Percentiles rank a stretch among this genome's conserved stretches.
These are phyloP conservation scores for Pyrocephalus nanus DNA, from an alignment of 2,797 vertebrate genomes.

Conservation along the genomic window DNA sequence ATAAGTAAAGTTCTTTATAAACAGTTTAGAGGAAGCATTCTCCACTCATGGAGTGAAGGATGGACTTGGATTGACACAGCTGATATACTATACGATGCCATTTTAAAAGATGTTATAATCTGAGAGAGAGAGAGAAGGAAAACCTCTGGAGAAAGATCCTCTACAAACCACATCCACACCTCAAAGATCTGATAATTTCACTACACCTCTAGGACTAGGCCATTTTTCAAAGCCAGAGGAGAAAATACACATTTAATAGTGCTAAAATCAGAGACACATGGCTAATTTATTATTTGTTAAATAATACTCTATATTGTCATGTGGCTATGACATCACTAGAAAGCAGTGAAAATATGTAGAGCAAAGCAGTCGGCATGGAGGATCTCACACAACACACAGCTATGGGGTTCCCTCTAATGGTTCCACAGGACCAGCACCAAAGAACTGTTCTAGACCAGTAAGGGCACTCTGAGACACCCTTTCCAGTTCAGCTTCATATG, in stretches of 20 bases:
- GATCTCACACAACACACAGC: neutral
- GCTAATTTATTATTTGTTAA: neutral
- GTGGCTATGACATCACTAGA: neutral
- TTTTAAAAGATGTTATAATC: neutral
- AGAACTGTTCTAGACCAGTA: neutral
- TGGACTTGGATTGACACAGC: neutral
- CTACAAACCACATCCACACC: neutral
- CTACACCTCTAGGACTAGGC: neutral
- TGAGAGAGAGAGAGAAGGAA: neutral
- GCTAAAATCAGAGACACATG: neutral
- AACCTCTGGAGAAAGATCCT: neutral
- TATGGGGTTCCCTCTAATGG: neutral
- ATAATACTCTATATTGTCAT: neutral
- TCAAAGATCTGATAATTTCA: neutral
- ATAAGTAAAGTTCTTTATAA: neutral
- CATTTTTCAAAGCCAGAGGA: neutral
- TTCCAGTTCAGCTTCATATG: neutral
- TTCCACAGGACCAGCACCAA: neutral
- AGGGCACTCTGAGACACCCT: neutral
- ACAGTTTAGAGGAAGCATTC: neutral
- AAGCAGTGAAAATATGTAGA: neutral
- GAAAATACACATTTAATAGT: neutral
- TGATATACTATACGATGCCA: neutral
- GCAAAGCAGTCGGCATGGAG: neutral
- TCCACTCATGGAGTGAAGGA: neutral